phyloP scores from a whole-genome alignment of 2,888 invertebrate genomes.

The Nymphalis polychloros region DNA sequence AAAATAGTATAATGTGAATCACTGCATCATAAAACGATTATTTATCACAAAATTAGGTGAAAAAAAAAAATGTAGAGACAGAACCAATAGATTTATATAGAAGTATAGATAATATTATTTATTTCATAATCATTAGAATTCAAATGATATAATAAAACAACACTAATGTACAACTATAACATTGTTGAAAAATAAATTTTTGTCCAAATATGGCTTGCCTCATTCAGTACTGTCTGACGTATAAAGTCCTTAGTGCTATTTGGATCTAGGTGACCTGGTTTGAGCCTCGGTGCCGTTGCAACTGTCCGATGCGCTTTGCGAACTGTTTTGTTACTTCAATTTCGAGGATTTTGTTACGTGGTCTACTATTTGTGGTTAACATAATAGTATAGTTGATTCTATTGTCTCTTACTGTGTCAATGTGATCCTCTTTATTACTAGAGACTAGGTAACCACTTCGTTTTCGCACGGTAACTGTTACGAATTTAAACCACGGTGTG shows the following conservation, averaged over 20 bases:
- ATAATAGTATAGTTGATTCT: conserved; percentile 19
- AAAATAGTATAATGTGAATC: too few species aligned
- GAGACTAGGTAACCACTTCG: not conserved
- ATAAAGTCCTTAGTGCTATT: conserved; percentile 38
- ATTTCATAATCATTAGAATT: too few species aligned
- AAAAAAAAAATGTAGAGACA: too few species aligned
- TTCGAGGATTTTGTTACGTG: conserved; percentile 38
- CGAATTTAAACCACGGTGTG: too few species aligned
- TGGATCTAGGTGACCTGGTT: conserved; percentile 46
- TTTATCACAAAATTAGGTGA: too few species aligned
- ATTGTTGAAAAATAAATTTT: conserved; percentile 19
- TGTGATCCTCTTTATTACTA: conserved; percentile 17
- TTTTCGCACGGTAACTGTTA: not conserved
- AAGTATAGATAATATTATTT: too few species aligned
- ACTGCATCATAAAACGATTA: too few species aligned
- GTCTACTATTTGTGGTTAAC: conserved; percentile 25
- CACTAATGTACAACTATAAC: not conserved
- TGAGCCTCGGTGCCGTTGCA: conserved; percentile 45
- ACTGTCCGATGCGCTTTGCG: conserved; percentile 54
- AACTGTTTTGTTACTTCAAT: conserved; percentile 51
- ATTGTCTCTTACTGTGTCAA: conserved; percentile 29
- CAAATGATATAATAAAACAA: too few species aligned
- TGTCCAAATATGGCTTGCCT: conserved; percentile 20
- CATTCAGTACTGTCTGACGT: conserved; percentile 36
- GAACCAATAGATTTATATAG: too few species aligned